Evolutionary conservation across 2,797 vertebrate species (phyloP), one percentile per base, ranked within the genome.

Genomic region (Malacoctenus gilli): DNA sequence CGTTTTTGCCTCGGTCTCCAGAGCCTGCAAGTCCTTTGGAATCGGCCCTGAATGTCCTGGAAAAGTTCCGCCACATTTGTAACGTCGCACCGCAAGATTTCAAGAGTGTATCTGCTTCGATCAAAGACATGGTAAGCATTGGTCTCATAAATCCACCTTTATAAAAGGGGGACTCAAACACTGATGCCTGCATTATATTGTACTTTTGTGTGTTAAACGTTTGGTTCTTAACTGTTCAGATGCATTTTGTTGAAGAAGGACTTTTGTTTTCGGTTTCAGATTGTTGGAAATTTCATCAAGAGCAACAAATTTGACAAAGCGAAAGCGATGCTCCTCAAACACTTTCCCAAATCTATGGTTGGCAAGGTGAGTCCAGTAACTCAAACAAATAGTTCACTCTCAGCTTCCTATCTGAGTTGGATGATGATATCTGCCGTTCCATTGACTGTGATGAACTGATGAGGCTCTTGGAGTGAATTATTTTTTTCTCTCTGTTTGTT

Each of bases 101-200:
- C 0, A 53, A 88, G 8, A 42, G 35, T 5, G 54, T 81, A 2
- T 39, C 22, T 18, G 50, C 42, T 2, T 85, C 73, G 5, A 20
- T 93, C 12, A 82, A 74, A 43, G 90, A 92, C 19, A 92, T 91
- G 90, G 92, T 92, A 59, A 72, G 25, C 25, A 28, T 28, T 5
- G 6, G 25, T 28, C 23, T 30, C 2, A 18, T 25, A 8, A 4
- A 5, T 13, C 19, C 32, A 38, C 0, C 7, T 4, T 5, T 37
- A 22, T 5, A 1, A 52, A 16, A 23, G 0, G 1, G n/a, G n/a
- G n/a, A n/a, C n/a, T n/a, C n/a, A n/a, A n/a, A n/a, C n/a, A n/a
- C n/a, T n/a, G n/a, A n/a, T n/a, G n/a, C n/a, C n/a, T n/a, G n/a
- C n/a, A n/a, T n/a, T n/a, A n/a, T n/a, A n/a, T n/a, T n/a, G n/a